Evolutionary conservation across 1,140 invertebrate genomes (phyloP).

Genomic region (Yoshiicerus persimilis): DNA sequence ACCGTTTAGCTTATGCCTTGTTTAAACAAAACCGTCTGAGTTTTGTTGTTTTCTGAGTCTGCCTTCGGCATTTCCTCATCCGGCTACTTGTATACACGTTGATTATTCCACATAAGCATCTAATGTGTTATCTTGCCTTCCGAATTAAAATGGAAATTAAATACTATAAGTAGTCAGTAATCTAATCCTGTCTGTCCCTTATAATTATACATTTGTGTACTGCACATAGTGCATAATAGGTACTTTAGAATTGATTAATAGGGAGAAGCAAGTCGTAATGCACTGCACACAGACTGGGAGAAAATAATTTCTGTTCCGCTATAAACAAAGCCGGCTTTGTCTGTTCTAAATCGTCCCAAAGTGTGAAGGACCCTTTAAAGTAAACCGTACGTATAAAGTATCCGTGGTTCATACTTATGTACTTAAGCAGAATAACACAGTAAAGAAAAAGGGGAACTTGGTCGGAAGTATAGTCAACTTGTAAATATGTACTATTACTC

Average conservation of each 20-base stretch:
- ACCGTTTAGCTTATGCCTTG: background rate
- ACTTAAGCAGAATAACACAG: background rate
- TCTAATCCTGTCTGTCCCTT: background rate
- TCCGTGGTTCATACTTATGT: background rate
- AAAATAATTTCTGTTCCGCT: background rate
- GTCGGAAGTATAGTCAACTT: background rate
- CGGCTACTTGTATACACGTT: background rate
- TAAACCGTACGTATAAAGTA: background rate
- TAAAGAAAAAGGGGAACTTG: background rate
- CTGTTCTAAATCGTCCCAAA: background rate
- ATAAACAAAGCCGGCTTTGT: slow-evolving; percentile 10
- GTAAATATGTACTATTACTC: background rate
- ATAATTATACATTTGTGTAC: background rate
- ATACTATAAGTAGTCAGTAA: background rate
- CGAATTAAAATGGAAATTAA: background rate
- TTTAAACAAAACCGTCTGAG: background rate
- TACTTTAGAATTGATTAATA: slow-evolving; percentile 7
- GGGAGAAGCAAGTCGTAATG: background rate
- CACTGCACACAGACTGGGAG: background rate
- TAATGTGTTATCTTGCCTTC: background rate
- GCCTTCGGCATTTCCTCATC: slow-evolving; percentile 10
- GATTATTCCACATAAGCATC: background rate
- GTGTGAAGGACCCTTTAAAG: background rate
- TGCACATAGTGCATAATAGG: background rate
- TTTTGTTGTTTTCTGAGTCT: background rate